Percentiles rank a stretch among this genome's conserved stretches.
These are phyloP conservation scores for Caenorhabditis afra DNA, from an alignment of 2,888 invertebrate genomes.

Conservation along the genomic window DNA sequence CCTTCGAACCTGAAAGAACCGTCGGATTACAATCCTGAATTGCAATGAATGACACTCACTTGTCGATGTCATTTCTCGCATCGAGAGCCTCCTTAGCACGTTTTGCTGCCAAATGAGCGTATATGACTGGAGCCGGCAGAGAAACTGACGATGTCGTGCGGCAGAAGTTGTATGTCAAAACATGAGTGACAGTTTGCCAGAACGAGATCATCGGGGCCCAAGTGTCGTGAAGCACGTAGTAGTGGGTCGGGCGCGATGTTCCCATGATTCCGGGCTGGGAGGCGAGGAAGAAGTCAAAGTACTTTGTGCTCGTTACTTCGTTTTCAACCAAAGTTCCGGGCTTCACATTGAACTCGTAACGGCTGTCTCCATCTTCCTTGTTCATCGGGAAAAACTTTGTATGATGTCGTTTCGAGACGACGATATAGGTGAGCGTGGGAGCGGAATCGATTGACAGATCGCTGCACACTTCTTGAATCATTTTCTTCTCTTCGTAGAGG, in stretches of 20 bases:
- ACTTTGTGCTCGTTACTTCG: slow-evolving; percentile 76
- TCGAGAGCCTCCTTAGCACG: too few relatives aligned
- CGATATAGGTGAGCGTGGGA: slow-evolving; percentile 59
- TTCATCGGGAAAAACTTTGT: slow-evolving; percentile 60
- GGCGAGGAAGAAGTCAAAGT: slow-evolving; percentile 76
- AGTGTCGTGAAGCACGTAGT: slow-evolving; percentile 90
- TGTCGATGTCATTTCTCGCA: too few relatives aligned
- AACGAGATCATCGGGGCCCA: too few relatives aligned
- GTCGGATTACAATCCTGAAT: too few relatives aligned
- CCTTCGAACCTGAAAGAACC: too few relatives aligned
- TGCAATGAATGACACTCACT: too few relatives aligned
- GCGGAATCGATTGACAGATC: slow-evolving; percentile 33
- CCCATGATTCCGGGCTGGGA: slow-evolving; percentile 74
- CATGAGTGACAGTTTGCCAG: too few relatives aligned
- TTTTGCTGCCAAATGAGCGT: too few relatives aligned
- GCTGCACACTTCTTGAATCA: too few relatives aligned
- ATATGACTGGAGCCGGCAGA: too few relatives aligned
- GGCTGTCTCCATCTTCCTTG: neutral
- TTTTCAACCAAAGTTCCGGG: slow-evolving; percentile 76
- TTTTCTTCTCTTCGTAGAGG: slow-evolving; percentile 50
- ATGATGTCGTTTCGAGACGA: slow-evolving; percentile 58
- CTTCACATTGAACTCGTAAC: slow-evolving; percentile 58
- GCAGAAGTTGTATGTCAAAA: too few relatives aligned
- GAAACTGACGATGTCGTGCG: too few relatives aligned
- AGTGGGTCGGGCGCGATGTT: slow-evolving; percentile 85